phyloP scores from a whole-genome alignment of 2,888 invertebrate genomes.

The Torymus auratus region DNA sequence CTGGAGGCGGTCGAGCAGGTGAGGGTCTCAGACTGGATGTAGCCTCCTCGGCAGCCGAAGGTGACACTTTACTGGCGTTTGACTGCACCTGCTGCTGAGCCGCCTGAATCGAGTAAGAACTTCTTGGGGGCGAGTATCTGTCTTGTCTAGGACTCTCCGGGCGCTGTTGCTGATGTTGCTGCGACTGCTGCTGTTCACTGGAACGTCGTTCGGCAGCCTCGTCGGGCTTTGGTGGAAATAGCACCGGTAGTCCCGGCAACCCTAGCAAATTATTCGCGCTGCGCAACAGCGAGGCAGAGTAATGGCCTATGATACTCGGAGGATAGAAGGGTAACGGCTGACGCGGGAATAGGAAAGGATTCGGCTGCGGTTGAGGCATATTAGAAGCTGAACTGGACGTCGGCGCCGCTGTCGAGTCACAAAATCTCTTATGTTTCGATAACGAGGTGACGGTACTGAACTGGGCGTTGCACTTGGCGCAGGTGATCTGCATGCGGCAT shows the following conservation, averaged over 20 bases:
- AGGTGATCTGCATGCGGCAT: slow-evolving; percentile 95
- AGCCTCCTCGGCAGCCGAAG: slow-evolving; percentile 83
- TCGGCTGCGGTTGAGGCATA: slow-evolving; percentile 76
- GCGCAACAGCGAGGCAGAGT: slow-evolving; percentile 79
- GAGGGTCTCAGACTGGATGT: slow-evolving; percentile 82
- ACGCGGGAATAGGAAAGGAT: slow-evolving; percentile 82
- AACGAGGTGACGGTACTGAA: slow-evolving; percentile 95
- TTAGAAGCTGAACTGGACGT: too few relatives aligned
- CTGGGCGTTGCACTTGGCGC: slow-evolving; percentile 94
- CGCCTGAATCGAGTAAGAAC: not conserved
- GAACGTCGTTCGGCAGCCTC: not conserved
- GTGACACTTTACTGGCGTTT: slow-evolving; percentile 80
- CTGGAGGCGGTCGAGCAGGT: slow-evolving; percentile 80
- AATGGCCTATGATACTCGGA: slow-evolving; percentile 81
- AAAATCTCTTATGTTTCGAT: slow-evolving; percentile 97
- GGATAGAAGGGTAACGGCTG: slow-evolving; percentile 79
- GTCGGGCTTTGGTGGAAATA: slow-evolving; percentile 80
- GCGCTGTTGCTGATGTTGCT: slow-evolving; percentile 63
- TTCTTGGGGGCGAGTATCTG: slow-evolving; percentile 23
- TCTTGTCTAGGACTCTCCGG: slow-evolving; percentile 19
- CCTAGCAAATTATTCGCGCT: slow-evolving; percentile 80
- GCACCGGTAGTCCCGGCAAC: slow-evolving; percentile 82
- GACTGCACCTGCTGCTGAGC: slow-evolving; percentile 60
- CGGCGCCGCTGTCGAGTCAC: slow-evolving; percentile 86
- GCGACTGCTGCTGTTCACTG: slow-evolving; percentile 63